A percentile compares a stretch with the other conserved stretches of the same genome.
These are phyloP conservation scores for Nematolebias whitei DNA, from an alignment of 2,113 vertebrate species.

Conservation along the genomic window DNA sequence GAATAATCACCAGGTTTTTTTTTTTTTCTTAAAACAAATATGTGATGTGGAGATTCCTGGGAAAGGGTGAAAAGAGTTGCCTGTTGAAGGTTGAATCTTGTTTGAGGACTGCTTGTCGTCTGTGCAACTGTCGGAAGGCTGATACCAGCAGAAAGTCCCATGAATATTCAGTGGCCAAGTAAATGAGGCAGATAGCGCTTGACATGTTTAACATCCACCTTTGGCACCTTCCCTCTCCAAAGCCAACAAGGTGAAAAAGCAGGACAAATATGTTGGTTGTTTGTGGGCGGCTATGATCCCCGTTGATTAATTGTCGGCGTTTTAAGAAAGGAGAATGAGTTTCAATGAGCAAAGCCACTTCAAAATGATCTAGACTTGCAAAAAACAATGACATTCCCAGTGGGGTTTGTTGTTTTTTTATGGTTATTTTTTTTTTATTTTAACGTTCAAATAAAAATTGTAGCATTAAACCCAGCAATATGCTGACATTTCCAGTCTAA, in stretches of 20 bases:
- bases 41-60: constrained; percentile 8
- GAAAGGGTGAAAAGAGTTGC: not conserved
- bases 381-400: constrained; percentile 34
- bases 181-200: constrained; percentile 72
- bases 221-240: constrained; percentile 63
- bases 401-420: constrained; percentile 15
- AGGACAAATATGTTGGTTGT: constrained; percentile 61
- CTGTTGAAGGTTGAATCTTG: constrained; percentile 17
- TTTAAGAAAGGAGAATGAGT: constrained; percentile 33
- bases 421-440: not conserved
- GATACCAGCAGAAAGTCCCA: constrained; percentile 55
- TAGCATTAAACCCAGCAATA: constrained; percentile 45
- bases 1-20: constrained; percentile 9
- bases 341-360: constrained; percentile 29
- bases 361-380: constrained; percentile 28
- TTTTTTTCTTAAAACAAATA: constrained; percentile 20
- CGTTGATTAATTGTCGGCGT: constrained; percentile 48
- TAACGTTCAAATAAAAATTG: constrained; percentile 48
- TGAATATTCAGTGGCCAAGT: constrained; percentile 76
- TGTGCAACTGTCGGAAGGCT: constrained; percentile 55
- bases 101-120: constrained; percentile 39
- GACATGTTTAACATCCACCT: constrained; percentile 74
- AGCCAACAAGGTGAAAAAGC: constrained; percentile 69
- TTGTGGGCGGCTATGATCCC: constrained; percentile 53
- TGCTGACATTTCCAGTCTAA: constrained; percentile 71